Conservation (phyloP, 30 jellyfish, hydroid and myxozoan species). For the Chrysaora quinquecirrha region DNA sequence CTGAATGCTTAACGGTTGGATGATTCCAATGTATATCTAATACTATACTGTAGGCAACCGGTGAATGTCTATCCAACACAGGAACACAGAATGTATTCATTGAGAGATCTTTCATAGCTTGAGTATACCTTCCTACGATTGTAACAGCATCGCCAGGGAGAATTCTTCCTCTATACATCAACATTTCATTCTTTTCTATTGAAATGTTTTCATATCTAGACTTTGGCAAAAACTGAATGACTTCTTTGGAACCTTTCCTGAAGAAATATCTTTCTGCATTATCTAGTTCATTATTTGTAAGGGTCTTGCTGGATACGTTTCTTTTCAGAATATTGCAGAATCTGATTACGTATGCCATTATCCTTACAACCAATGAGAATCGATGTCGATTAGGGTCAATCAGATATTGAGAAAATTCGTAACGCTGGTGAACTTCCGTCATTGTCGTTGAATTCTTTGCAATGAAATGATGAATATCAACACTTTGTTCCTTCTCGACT, state of each 20-base stretch:
- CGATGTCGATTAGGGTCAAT: constrained; percentile 20
- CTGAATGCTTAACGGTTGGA: background rate
- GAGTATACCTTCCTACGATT: background rate
- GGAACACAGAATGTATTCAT: constrained; percentile 6
- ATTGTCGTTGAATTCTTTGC: background rate
- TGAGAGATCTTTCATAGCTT: constrained; percentile 3
- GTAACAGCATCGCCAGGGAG: background rate
- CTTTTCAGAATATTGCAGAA: background rate
- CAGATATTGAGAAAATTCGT: constrained; percentile 7
- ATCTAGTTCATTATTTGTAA: background rate
- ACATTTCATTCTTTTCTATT: background rate
- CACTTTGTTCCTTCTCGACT: background rate
- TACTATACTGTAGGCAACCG: background rate
- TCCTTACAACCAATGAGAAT: constrained; percentile 15
- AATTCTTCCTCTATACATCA: constrained; percentile 17
- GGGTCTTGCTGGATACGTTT: background rate
- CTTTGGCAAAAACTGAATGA: background rate
- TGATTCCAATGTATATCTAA: background rate
- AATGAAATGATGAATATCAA: background rate
- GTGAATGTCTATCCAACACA: constrained; percentile 4
- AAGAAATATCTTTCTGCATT: constrained; percentile 4
- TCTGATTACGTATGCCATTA: constrained; percentile 2
- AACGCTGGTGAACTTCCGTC: constrained; percentile 11
- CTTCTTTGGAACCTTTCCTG: constrained; percentile 23
- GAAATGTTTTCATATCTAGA: constrained; percentile 3